phyloP scores from a whole-genome alignment of 2,113 vertebrate genomes.

The Damaliscus lunatus region DNA sequence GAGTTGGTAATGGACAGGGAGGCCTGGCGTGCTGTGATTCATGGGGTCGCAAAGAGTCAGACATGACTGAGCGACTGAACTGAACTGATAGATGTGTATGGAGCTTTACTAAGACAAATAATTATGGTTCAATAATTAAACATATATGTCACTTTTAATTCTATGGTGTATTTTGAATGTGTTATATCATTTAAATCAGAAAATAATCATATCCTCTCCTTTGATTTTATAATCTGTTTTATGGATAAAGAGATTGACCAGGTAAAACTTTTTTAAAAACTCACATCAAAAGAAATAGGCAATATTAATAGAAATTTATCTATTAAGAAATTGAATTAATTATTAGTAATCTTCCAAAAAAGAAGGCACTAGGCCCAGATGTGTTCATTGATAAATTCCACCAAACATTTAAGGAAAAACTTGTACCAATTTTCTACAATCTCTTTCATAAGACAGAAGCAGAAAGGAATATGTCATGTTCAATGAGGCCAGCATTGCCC shows the following conservation, averaged over 20 bases:
- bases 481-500: not conserved
- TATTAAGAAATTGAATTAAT: not conserved
- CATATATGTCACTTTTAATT: not conserved
- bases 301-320: not conserved
- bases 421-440: not conserved
- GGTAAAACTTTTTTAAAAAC: not conserved
- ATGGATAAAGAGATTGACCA: not conserved
- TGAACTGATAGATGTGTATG: not conserved
- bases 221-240: not conserved
- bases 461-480: not conserved
- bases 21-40: no score
- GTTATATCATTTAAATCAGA: not conserved
- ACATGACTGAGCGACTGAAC: no score
- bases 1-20: no score
- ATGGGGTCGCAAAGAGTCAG: no score
- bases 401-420: not conserved
- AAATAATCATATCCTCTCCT: not conserved
- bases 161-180: not conserved
- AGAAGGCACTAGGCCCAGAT: not conserved
- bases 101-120: constrained; percentile 2
- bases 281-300: not conserved
- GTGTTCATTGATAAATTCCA: not conserved
- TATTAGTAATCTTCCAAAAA: not conserved
- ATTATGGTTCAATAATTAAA: not conserved
- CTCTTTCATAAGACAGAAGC: not conserved